These are phyloP conservation scores for Atlantisia rogersi DNA, from an alignment of 2,113 vertebrate genomes.

Conservation along the genomic window DNA sequence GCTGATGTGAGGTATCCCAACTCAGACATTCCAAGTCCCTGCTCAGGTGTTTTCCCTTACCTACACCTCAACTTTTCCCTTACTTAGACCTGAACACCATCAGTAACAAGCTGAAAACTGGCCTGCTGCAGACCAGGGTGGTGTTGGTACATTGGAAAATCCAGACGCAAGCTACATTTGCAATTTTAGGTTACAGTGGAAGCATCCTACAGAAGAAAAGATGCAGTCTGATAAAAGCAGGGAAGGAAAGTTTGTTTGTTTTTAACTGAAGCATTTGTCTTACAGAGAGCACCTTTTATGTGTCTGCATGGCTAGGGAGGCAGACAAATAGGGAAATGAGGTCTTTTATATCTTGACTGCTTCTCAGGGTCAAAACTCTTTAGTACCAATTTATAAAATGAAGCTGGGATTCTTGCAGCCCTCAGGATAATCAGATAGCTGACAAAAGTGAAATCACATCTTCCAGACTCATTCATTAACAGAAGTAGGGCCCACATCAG, in stretches of 20 bases:
- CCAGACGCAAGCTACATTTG: neutral
- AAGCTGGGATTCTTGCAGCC: neutral
- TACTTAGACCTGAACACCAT: neutral
- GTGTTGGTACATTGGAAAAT: neutral
- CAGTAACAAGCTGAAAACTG: neutral
- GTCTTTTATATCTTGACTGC: neutral
- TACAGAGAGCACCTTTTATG: neutral
- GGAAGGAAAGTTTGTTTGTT: neutral
- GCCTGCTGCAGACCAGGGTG: neutral
- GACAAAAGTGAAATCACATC: neutral
- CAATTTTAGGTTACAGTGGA: neutral
- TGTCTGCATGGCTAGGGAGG: neutral
- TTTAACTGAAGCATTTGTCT: neutral
- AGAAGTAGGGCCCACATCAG: neutral
- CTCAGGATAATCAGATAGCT: neutral
- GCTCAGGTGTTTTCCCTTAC: neutral
- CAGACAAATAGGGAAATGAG: neutral
- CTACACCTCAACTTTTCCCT: neutral
- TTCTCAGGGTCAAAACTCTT: neutral
- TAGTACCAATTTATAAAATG: neutral
- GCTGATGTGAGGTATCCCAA: neutral
- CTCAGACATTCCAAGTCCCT: neutral
- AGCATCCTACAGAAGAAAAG: neutral
- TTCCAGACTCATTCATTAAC: neutral
- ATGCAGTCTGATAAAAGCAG: neutral